Percentiles rank a stretch among this genome's conserved stretches.
Conservation (phyloP, 1,140 invertebrate species). For the Brachionus manjavacas region DNA sequence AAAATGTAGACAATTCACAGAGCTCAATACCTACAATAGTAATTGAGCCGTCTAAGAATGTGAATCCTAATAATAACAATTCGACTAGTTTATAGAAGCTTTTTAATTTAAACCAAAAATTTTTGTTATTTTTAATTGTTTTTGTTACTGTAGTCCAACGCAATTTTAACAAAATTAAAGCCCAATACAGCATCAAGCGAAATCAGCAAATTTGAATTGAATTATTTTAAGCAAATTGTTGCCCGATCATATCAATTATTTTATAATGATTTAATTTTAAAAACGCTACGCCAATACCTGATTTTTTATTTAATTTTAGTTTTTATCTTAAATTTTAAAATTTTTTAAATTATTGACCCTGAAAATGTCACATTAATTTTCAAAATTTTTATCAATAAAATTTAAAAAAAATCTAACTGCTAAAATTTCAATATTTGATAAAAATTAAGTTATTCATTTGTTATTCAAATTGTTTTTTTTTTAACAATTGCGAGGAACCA, state of each 20-base stretch:
- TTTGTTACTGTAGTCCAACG: background rate
- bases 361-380: background rate
- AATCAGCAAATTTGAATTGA: background rate
- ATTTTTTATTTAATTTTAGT: background rate
- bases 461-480: background rate
- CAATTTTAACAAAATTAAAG: background rate
- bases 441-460: too few relatives aligned
- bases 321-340: background rate
- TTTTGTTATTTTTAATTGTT: background rate
- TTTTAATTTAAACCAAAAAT: background rate
- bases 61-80: background rate
- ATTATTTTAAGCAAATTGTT: background rate
- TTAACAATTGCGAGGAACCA: too few relatives aligned
- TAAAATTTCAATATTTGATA: too few relatives aligned
- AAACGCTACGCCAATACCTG: background rate
- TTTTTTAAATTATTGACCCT: background rate
- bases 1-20: background rate
- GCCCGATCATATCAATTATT: background rate
- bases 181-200: background rate
- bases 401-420: background rate
- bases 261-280: background rate
- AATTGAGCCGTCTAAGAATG: background rate
- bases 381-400: background rate
- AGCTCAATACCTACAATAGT: slow-evolving; percentile 32
- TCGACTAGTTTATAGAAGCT: background rate